Evolutionary conservation across 2,888 invertebrate genomes (phyloP), one percentile per base, ranked within the genome.

Genomic region (Megalurothrips usitatus): DNA sequence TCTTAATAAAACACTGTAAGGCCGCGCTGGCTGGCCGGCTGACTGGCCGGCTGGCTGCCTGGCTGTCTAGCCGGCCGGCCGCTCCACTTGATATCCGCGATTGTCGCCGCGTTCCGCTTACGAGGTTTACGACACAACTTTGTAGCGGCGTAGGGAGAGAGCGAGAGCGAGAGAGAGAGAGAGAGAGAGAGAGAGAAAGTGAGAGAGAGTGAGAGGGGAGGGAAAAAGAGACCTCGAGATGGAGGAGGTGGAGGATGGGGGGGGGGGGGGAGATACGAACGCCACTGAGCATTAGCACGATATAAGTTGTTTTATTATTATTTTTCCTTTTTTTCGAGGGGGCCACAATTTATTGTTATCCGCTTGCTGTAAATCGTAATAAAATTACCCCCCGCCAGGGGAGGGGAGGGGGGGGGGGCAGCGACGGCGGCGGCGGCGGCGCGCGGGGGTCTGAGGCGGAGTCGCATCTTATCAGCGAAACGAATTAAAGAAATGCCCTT

Each of bases 41-140:
- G n/a, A n/a, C n/a, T n/a, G n/a, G n/a, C n/a, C n/a, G n/a, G n/a
- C n/a, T n/a, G 34, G 34, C 34, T 6, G 34, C 34, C n/a, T n/a
- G 34, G 34, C 34, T 6, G 34, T 6, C 34, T 43, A 43, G 34
- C 34, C 34, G n/a, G n/a, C n/a, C 6, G 14, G 58, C 26, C 26
- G 23, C 23, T 75, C 68, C 68, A 75, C 68, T 0, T 26, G 11
- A 23, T 75, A 75, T 75, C 68, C 26, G 68, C 23, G 11, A 75
- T 75, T 6, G 34, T 43, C 34, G 34, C 34, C 6, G 34, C 34
- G 3, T n/a, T n/a, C n/a, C n/a, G n/a, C n/a, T n/a, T n/a, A n/a
- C 68, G 68, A 10, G 68, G 68, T 75, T 75, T 75, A 75, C 68
- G 68, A 75, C 68, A 26, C 68, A 75, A 75, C 68, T 75, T 75